Evolutionary conservation across 2,888 invertebrate species (phyloP).

Genomic region (Pardosa pseudoannulata): DNA sequence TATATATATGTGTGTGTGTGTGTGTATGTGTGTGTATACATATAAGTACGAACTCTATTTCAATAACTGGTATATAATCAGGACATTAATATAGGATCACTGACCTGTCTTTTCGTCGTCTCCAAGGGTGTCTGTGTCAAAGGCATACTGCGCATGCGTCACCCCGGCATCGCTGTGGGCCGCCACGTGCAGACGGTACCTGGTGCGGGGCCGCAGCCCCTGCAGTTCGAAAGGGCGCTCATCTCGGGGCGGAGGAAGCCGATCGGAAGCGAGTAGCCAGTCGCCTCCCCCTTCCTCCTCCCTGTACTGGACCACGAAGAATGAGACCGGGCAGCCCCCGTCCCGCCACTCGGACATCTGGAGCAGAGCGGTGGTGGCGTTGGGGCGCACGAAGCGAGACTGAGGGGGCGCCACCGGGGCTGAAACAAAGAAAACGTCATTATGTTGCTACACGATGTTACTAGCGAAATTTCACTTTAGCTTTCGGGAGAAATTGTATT

Average conservation of each 20-base stretch:
- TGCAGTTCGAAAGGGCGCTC: conserved; percentile 50
- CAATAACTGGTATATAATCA: no score
- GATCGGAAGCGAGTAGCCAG: conserved; percentile 74
- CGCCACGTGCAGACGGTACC: conserved; percentile 79
- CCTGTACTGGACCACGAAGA: conserved; percentile 76
- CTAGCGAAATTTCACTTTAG: no score
- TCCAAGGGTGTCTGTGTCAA: conserved; percentile 79
- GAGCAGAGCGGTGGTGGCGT: conserved; percentile 77
- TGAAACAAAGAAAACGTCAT: no score
- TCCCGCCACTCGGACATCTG: conserved; percentile 77
- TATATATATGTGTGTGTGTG: no score
- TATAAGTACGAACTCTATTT: no score
- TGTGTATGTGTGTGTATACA: no score
- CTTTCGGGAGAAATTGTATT: no score
- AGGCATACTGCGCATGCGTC: conserved; percentile 81
- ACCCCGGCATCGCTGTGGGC: conserved; percentile 83
- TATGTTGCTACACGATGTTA: no score
- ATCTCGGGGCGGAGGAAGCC: conserved; percentile 75
- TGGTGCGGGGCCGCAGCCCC: conserved; percentile 76
- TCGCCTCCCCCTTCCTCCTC: conserved; percentile 74
- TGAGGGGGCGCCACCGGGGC: conserved; percentile 76
- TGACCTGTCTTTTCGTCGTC: conserved; percentile 34
- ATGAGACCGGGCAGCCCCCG: conserved; percentile 77
- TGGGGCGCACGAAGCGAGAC: conserved; percentile 75
- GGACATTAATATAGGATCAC: no score